Conservation (phyloP, 1,140 invertebrate species). For the Drosophila pectinifera region DNA sequence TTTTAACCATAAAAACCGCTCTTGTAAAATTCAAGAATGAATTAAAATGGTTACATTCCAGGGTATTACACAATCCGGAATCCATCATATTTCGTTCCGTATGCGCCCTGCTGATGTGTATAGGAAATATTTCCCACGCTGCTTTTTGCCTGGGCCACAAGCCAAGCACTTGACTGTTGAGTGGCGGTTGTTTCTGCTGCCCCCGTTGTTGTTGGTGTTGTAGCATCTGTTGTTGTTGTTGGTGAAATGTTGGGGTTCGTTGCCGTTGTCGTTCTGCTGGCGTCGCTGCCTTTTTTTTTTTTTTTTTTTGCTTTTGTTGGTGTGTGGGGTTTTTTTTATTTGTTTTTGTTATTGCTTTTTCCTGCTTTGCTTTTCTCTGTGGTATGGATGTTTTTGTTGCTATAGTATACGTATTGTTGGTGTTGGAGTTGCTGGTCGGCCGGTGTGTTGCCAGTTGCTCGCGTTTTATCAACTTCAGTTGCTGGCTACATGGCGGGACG, state of each 20-base stretch:
- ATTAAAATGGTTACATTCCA: not conserved
- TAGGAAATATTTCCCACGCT: conserved; percentile 80
- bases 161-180: conserved; percentile 80
- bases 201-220: conserved; percentile 25
- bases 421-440: conserved; percentile 19
- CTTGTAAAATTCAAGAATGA: not conserved
- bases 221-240: conserved; percentile 19
- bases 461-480: conserved; percentile 73
- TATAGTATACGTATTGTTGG: conserved; percentile 4
- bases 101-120: conserved; percentile 32
- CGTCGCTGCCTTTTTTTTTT: conserved; percentile 11
- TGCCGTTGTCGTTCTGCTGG: conserved; percentile 45
- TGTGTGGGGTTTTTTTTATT: not conserved
- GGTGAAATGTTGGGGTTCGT: conserved; percentile 58
- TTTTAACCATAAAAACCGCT: too few relatives aligned
- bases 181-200: conserved; percentile 58
- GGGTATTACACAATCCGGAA: conserved; percentile 7
- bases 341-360: conserved; percentile 1
- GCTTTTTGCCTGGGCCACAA: conserved; percentile 74
- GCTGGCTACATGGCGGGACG: conserved; percentile 63
- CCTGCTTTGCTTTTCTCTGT: conserved; percentile 10
- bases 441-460: conserved; percentile 34
- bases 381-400: not conserved
- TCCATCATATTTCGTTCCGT: conserved; percentile 7
- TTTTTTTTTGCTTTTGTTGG: conserved; percentile 15